phyloP scores from a whole-genome alignment of 2,797 vertebrate genomes.

The Balearica regulorum region DNA sequence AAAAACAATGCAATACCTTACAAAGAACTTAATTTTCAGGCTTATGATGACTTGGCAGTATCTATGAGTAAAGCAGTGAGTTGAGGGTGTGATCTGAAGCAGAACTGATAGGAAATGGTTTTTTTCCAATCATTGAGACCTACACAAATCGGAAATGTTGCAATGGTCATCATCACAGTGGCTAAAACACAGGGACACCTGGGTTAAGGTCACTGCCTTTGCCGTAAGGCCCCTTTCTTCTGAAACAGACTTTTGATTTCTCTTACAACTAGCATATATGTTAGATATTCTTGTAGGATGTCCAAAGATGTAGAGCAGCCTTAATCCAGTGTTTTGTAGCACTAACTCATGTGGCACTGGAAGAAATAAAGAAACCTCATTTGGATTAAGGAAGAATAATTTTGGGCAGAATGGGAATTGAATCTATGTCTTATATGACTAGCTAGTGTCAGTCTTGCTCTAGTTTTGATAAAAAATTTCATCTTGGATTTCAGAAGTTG shows the following conservation, averaged over 20 bases:
- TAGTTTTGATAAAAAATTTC: neutral
- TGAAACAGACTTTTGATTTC: neutral
- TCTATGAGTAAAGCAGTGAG: neutral
- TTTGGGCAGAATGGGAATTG: neutral
- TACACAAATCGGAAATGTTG: neutral
- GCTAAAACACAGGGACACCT: neutral
- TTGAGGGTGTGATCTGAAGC: neutral
- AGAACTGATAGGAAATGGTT: neutral
- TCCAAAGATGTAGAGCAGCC: neutral
- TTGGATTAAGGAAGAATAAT: neutral
- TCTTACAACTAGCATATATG: neutral
- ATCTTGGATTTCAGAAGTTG: neutral
- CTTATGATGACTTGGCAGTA: neutral
- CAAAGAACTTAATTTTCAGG: neutral
- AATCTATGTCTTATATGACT: neutral
- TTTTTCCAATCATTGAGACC: neutral
- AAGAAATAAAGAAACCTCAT: neutral
- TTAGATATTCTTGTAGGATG: neutral
- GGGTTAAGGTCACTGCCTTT: neutral
- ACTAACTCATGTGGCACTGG: neutral
- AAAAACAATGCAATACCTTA: neutral
- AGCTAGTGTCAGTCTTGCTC: neutral
- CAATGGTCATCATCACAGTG: neutral
- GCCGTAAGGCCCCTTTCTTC: neutral
- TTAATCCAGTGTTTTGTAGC: neutral